Base-by-base conservation (phyloP, 64 coral and sea anemone species). In the Trachythela sp. region DNA sequence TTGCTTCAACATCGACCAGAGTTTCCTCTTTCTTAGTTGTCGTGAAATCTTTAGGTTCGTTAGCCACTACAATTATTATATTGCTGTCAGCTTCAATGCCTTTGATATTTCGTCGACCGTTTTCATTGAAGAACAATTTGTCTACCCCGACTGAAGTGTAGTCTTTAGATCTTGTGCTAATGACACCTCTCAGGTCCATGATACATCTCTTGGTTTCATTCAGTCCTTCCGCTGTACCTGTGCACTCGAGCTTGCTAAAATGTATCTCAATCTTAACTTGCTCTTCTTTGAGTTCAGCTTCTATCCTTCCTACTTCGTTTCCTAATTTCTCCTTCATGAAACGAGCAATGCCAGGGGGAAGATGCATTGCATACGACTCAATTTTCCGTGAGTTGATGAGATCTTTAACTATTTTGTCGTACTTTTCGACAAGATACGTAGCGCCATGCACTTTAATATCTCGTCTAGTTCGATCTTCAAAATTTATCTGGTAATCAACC, bases 91-190 rank as follows among this genome's bases (percentile, higher is more conserved):
- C 75, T 80, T 80, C 75, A 35, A 80, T 80, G 7, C 75, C 75
- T 36, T 80, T 80, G 75, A 80, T 80, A 22, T 80, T 80, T 34
- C 75, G 8, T 80, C 33, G 75, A 35, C 75, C 75, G 33, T 80
- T 36, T 34, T 80, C 75, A 20, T 1, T 80, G 33, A 22, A 80
- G 30, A 80, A 80, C 13, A 80, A 80, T 9, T 80, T 80, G 33
- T 13, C 1, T 18, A 80, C 20, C 31, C 75, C 75, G 4, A 80
- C 75, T 39, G 75, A 80, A 13, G 26, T 36, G 30, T 80, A 80
- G 1, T 80, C 32, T 80, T 80, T 80, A 4, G 32, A 80, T 39
- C 34, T 38, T 2, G 75, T 80, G 33, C 37, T 1, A 80, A 80
- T 80, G 8, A 9, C 75, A 80, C 37, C 20, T 80, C 75, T 80